Percentiles rank a stretch among this genome's conserved stretches.
Conservation (phyloP, 2,888 invertebrate species). For the Alloscopus bannaensis region DNA sequence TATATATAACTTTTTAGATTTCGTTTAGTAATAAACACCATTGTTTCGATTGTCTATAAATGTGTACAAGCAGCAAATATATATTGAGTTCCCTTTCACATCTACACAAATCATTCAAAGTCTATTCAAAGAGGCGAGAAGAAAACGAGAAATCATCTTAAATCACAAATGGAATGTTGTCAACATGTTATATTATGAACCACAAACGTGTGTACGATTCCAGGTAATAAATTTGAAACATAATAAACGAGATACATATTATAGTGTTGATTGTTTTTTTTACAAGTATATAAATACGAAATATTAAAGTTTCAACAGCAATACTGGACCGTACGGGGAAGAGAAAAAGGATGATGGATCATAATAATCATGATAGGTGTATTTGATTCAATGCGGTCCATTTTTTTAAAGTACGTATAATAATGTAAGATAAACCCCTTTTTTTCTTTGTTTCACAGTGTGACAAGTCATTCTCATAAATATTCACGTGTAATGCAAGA, state of each 20-base stretch:
- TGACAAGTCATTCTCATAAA: constrained; percentile 33
- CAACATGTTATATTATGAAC: constrained; percentile 20
- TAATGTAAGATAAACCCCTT: too few relatives aligned
- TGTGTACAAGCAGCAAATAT: constrained; percentile 20
- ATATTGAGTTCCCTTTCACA: constrained; percentile 15
- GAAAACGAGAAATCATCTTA: constrained; percentile 5
- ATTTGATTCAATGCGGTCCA: constrained; percentile 17
- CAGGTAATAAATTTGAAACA: constrained; percentile 38
- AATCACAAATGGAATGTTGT: constrained; percentile 52
- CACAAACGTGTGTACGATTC: constrained; percentile 37
- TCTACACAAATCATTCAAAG: constrained; percentile 13
- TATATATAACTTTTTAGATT: background rate
- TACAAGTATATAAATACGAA: constrained; percentile 42
- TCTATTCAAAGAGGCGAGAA: constrained; percentile 16
- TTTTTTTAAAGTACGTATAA: too few relatives aligned
- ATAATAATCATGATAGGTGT: constrained; percentile 6
- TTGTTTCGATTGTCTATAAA: constrained; percentile 28
- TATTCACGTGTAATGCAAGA: constrained; percentile 27
- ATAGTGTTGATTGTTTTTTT: constrained; percentile 32
- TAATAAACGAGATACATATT: constrained; percentile 8
- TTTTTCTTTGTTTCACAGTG: background rate
- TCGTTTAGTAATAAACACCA: background rate
- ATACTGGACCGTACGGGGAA: constrained; percentile 44
- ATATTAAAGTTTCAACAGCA: constrained; percentile 30
- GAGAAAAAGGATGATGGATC: background rate